These are phyloP conservation scores for Sparidentex hasta DNA, from an alignment of 2,797 vertebrate species.

Conservation along the genomic window DNA sequence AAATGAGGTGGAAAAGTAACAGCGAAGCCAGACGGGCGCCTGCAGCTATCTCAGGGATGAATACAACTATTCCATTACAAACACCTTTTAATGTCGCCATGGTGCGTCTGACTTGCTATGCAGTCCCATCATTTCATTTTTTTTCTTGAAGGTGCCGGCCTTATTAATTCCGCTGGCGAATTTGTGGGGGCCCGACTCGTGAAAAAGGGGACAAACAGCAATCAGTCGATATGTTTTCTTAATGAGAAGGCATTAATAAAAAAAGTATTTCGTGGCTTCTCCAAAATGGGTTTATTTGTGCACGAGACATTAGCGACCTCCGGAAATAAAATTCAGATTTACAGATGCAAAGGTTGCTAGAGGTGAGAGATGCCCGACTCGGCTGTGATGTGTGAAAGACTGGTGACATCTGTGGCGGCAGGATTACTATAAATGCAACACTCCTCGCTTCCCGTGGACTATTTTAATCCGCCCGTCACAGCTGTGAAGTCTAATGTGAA, in stretches of 20 bases:
- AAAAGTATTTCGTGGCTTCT: conserved; percentile 29
- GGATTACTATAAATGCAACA: conserved; percentile 58
- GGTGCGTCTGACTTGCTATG: conserved; percentile 54
- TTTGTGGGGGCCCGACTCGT: conserved; percentile 23
- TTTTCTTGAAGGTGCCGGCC: conserved; percentile 40
- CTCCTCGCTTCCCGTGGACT: conserved; percentile 24
- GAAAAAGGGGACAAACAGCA: conserved; percentile 39
- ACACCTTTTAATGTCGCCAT: conserved; percentile 72
- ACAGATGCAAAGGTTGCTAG: conserved; percentile 25
- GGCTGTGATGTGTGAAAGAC: conserved; percentile 43
- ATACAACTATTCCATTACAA: conserved; percentile 75
- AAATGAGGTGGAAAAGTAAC: conserved; percentile 77
- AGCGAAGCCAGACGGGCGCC: conserved; percentile 59
- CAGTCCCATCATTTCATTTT: conserved; percentile 58
- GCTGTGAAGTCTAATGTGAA: conserved; percentile 37
- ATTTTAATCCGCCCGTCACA: conserved; percentile 59
- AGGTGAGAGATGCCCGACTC: conserved; percentile 33
- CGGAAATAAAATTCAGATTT: conserved; percentile 38
- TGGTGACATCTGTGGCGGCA: conserved; percentile 43
- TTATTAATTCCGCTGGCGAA: conserved; percentile 53
- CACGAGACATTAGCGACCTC: conserved; percentile 40
- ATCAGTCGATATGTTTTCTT: conserved; percentile 48
- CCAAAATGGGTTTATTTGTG: conserved; percentile 27
- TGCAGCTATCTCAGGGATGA: conserved; percentile 74
- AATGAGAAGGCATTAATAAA: conserved; percentile 36